Base-by-base conservation (phyloP, 2,113 vertebrate species). In the Phaetusa simplex region DNA sequence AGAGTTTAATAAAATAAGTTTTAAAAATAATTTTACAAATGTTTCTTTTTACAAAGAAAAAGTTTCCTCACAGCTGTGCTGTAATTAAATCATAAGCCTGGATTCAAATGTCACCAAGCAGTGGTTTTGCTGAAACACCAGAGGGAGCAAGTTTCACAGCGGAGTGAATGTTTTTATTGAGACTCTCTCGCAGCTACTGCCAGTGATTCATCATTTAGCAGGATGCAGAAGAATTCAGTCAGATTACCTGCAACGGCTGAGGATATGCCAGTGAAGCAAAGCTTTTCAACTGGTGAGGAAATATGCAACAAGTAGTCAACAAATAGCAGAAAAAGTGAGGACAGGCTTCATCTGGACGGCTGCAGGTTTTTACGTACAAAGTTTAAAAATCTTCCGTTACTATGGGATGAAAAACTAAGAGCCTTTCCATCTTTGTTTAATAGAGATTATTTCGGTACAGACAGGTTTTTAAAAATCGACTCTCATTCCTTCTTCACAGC, bases 131-230 rank as follows among this genome's bases (percentile, higher is more conserved):
- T 66, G 36, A 76, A 86, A 88, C 97, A 95, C 89, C n/a, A 97
- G 97, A 97, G 96, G 97, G 97, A 95, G 97, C 86, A 88, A 79
- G 81, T 30, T 94, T 50, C 94, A 95, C 66, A 82, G 38, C 42
- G 21, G 20, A 90, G 12, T 1, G 20, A 69, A 29, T 2, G 36
- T 34, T 45, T 50, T 24, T 5, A 40, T 2, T 40, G 38, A 80
- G 73, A 49, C 21, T 36, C 26, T 36, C 26, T 53, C 26, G 11
- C 1, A 1, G 30, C 32, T 83, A 26, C 43, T 26, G 24, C 16
- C 12, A 17, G 56, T 18, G 38, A 30, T 77, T 29, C 45, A n/a
- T 26, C 50, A n/a, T 73, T 71, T 24, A 55, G 32, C 14, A 74
- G 15, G 19, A 52, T 9, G n/a, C 14, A 67, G 43, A 73, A 66